Evolutionary conservation across 2,113 vertebrate species (phyloP).

Genomic region (Hippolais icterina): DNA sequence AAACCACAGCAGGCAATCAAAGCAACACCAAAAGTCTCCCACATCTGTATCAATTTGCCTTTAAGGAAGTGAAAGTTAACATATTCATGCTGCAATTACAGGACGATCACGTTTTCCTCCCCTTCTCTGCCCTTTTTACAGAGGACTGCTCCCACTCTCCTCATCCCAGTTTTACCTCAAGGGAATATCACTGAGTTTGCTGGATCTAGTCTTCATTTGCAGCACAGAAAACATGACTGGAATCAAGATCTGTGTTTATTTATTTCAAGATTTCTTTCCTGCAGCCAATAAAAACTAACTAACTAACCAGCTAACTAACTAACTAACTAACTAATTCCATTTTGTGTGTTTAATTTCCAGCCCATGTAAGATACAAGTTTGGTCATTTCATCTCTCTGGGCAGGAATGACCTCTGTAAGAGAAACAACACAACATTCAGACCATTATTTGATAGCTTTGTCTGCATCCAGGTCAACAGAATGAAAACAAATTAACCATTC

Average conservation of each 20-base stretch:
- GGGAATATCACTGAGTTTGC: not conserved
- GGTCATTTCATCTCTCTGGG: not conserved
- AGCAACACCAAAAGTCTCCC: not conserved
- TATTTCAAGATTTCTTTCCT: not conserved
- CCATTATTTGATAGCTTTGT: not conserved
- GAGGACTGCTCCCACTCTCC: not conserved
- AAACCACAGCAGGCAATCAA: not conserved
- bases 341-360: not conserved
- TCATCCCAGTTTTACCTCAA: rapidly evolving
- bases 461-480: not conserved
- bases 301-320: not conserved
- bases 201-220: too few species aligned
- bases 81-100: not conserved
- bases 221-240: not conserved
- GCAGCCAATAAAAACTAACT: not conserved
- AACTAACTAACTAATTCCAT: too few species aligned
- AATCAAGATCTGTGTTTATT: not conserved
- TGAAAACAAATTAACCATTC: not conserved
- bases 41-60: not conserved
- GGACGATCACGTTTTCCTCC: not conserved
- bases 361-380: not conserved
- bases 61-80: not conserved
- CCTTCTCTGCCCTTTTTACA: not conserved
- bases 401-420: not conserved
- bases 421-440: not conserved